Percentiles rank a stretch among this genome's conserved stretches.
Conservation (phyloP, 1,140 invertebrate genomes). For the Antheraea pernyi region DNA sequence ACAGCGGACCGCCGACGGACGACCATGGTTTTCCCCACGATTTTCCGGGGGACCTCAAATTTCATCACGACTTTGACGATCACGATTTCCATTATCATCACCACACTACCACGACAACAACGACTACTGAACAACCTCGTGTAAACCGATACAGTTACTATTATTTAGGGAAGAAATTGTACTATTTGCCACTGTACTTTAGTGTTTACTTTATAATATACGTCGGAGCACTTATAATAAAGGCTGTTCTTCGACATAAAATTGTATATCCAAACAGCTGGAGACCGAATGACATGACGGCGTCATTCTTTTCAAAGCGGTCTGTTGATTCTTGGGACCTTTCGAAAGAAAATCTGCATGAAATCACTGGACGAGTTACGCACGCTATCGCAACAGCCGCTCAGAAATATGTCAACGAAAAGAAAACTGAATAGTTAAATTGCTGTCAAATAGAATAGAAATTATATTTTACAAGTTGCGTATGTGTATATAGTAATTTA, state of each 20-base stretch:
- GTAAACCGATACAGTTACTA: conserved; percentile 90
- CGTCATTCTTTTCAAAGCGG: conserved; percentile 63
- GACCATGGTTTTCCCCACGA: conserved; percentile 67
- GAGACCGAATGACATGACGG: conserved; percentile 59
- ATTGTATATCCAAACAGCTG: conserved; percentile 76
- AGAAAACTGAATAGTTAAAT: conserved; percentile 35
- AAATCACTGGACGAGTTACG: conserved; percentile 62
- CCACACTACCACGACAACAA: conserved; percentile 77
- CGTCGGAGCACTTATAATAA: conserved; percentile 87
- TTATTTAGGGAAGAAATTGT: conserved; percentile 89
- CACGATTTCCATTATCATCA: conserved; percentile 68
- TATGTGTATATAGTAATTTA: conserved; percentile 29
- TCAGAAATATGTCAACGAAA: conserved; percentile 58
- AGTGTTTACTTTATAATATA: conserved; percentile 92
- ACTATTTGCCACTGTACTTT: conserved; percentile 91
- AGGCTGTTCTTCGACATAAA: conserved; percentile 89
- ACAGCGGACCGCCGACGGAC: conserved; percentile 37
- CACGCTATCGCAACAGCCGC: conserved; percentile 59
- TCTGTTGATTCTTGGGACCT: conserved; percentile 60
- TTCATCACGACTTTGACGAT: conserved; percentile 70
- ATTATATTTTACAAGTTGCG: not conserved
- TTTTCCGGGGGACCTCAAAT: conserved; percentile 74
- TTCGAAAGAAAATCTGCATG: conserved; percentile 59
- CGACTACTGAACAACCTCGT: conserved; percentile 82
- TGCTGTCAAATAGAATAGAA: not conserved